Base-by-base conservation (phyloP, 2,113 vertebrate genomes). In the Oxygymnocypris stewartii region DNA sequence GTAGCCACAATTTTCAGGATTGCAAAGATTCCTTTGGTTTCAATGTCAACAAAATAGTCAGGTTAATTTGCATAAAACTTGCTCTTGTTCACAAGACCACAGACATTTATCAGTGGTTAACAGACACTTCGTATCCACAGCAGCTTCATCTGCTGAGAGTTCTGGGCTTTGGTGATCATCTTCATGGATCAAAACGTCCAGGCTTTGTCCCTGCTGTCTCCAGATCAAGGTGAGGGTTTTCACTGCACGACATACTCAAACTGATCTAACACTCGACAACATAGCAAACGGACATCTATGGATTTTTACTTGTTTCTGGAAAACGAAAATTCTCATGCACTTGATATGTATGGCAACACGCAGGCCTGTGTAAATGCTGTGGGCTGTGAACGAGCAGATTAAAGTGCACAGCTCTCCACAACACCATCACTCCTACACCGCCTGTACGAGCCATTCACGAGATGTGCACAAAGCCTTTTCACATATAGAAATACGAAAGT, bases 351-450 rank as follows among this genome's bases (percentile, higher is more conserved):
- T 35, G 76, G 16, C 35, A n/a, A 40, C 69, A 71, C 9, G 31
- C 71, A 75, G 40, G 44, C 20, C 71, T n/a, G 37, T 42, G 71
- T 4, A n/a, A 63, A 63, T 1, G 40, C 40, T 65, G 57, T 65
- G 79, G 59, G 57, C 40, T 81, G 79, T 18, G 7, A 25, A 61
- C 11, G 11, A 61, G 49, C 20, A 51, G 75, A 51, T 77, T 51
- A 49, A 51, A 77, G 49, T 23, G 49, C 9, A 9, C 47, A 35
- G 54, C 31, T 44, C 79, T 81, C 44, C 35, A 80, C 49, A 54
- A 31, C 18, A 35, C 49, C 76, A 79, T 25, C 57, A 63, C 79
- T 63, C 57, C 35, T 63, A 63, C 79, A 65, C 79, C 54, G 14
- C n/a, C 35, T 75, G 23, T 75, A 25, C 2, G 12, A 73, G 35